phyloP scores from a whole-genome alignment of 2,797 vertebrate genomes.

The Acipenser ruthenus region DNA sequence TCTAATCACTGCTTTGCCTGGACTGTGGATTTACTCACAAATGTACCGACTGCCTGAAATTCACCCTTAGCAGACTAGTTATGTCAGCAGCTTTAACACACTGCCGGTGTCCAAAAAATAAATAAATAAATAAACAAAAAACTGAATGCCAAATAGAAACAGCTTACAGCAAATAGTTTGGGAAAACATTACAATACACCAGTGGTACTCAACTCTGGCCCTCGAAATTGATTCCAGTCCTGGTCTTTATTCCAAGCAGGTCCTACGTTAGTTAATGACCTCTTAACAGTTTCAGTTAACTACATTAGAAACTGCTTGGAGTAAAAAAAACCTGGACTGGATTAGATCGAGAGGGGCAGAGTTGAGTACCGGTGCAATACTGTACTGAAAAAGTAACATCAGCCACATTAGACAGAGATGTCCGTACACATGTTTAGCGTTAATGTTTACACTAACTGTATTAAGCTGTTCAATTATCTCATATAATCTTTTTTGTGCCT shows the following conservation, averaged over 20 bases:
- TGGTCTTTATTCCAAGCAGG: too few relatives aligned
- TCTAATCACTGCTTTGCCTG: not conserved
- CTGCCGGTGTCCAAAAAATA: conserved; percentile 36
- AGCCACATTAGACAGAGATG: too few relatives aligned
- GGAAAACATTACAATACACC: not conserved
- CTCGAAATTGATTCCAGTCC: too few relatives aligned
- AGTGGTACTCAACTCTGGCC: too few relatives aligned
- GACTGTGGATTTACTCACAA: conserved; percentile 11
- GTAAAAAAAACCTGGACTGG: conserved; percentile 12
- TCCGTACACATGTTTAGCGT: too few relatives aligned
- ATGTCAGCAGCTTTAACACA: conserved; percentile 38
- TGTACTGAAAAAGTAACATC: too few relatives aligned
- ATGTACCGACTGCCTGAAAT: conserved; percentile 30
- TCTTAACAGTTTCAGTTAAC: too few relatives aligned
- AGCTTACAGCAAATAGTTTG: conserved; percentile 30
- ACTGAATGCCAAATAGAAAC: conserved; percentile 31
- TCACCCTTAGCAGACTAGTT: conserved; percentile 20
- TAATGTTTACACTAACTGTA: too few relatives aligned
- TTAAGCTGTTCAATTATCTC: too few relatives aligned
- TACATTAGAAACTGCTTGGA: too few relatives aligned
- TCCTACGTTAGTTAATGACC: too few relatives aligned
- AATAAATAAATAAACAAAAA: not conserved
- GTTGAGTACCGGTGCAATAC: not conserved
- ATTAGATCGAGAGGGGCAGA: conserved; percentile 4
- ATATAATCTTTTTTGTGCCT: too few relatives aligned